Evolutionary conservation across 2,113 vertebrate genomes (phyloP).

Genomic region (Micronycteris hirsuta): DNA sequence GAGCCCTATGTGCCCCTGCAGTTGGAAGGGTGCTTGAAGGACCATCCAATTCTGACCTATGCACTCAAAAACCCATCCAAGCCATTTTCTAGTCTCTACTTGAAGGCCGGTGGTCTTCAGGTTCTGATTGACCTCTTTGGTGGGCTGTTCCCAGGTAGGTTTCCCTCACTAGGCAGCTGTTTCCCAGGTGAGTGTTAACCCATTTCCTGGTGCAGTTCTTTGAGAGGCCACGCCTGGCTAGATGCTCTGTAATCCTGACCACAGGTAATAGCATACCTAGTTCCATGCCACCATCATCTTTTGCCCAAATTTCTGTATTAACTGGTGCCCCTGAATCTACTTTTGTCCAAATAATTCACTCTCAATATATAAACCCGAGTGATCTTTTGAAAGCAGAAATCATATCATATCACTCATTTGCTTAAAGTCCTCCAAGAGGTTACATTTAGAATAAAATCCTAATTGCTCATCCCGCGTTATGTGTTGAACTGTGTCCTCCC

Average conservation of each 20-base stretch:
- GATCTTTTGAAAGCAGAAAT: not conserved
- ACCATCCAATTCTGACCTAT: not conserved
- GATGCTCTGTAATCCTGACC: not conserved
- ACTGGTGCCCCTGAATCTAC: not conserved
- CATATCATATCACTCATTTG: not conserved
- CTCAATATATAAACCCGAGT: not conserved
- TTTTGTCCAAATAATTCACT: not conserved
- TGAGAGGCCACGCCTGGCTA: not conserved
- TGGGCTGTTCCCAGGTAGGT: not conserved
- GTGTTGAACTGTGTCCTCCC: not conserved
- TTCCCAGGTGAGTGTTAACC: not conserved
- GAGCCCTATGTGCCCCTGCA: not conserved
- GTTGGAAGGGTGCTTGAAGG: not conserved
- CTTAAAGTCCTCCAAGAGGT: not conserved
- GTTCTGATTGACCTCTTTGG: not conserved
- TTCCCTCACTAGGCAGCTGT: not conserved
- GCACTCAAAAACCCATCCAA: not conserved
- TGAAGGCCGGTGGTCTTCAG: not conserved
- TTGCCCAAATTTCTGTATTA: not conserved
- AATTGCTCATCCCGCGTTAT: not conserved
- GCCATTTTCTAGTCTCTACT: not conserved
- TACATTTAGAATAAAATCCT: not conserved
- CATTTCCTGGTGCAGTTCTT: not conserved
- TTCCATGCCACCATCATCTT: not conserved
- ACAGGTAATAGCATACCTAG: not conserved